These are phyloP conservation scores for Trichonephila clavipes DNA, from an alignment of 1,140 invertebrate species.

Conservation along the genomic window DNA sequence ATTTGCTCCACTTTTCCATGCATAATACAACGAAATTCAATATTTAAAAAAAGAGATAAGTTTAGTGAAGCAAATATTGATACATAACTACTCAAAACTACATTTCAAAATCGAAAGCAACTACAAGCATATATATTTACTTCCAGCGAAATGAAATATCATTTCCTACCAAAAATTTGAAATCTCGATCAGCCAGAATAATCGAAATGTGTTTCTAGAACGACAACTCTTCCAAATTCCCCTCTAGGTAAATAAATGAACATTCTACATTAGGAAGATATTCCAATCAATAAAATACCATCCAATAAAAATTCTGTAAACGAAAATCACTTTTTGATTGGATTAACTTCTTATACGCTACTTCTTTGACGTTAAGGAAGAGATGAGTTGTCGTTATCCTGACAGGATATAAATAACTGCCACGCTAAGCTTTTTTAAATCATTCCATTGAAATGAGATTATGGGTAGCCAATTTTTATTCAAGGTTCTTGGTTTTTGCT, in stretches of 20 bases:
- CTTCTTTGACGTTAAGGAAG: background rate
- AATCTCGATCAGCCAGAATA: background rate
- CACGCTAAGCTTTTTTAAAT: constrained; percentile 1
- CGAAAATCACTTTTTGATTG: constrained; percentile 48
- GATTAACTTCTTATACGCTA: constrained; percentile 38
- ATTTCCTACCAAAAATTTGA: constrained; percentile 4
- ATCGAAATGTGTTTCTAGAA: background rate
- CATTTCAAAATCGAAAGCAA: background rate
- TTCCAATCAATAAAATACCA: constrained; percentile 50
- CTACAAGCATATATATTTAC: background rate
- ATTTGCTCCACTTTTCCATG: background rate
- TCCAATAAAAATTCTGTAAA: constrained; percentile 31
- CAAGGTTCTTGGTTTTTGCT: background rate
- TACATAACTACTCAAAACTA: background rate
- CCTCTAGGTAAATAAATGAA: constrained; percentile 16
- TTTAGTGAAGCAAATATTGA: background rate
- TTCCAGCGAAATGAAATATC: background rate
- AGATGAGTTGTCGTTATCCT: constrained; percentile 8
- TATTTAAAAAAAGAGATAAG: background rate
- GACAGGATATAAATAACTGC: constrained; percentile 28
- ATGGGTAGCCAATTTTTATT: background rate
- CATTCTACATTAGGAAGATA: constrained; percentile 48
- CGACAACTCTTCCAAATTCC: background rate
- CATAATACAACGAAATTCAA: background rate
- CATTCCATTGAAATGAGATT: background rate